phyloP scores from a whole-genome alignment of 1,140 invertebrate species.

The Octopus sinensis region DNA sequence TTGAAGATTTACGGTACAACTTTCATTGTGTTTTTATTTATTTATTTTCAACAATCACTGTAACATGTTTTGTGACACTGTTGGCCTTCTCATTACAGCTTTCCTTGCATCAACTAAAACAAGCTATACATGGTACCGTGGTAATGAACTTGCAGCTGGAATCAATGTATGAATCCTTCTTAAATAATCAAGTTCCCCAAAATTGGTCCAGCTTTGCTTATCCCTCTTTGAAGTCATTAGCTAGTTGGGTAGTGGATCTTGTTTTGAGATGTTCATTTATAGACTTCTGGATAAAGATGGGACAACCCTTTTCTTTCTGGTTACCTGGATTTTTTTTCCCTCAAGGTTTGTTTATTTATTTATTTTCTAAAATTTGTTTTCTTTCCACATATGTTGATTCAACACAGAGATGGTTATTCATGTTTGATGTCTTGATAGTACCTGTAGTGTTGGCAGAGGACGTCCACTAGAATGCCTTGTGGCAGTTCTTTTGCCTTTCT shows the following conservation, averaged over 20 bases:
- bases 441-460: too few species aligned
- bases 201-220: slow-evolving; percentile 53
- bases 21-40: too few species aligned
- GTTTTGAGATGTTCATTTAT: slow-evolving; percentile 72
- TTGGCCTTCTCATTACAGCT: slow-evolving; percentile 53
- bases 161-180: slow-evolving; percentile 72
- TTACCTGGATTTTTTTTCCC: slow-evolving; percentile 85
- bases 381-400: too few species aligned
- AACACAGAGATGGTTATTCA: too few species aligned
- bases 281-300: slow-evolving; percentile 42
- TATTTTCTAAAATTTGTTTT: too few species aligned
- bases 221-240: slow-evolving; percentile 50
- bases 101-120: slow-evolving; percentile 70
- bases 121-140: slow-evolving; percentile 77
- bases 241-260: slow-evolving; percentile 58
- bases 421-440: too few species aligned
- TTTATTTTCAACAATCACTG: too few species aligned
- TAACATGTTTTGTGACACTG: too few species aligned
- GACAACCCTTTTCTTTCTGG: slow-evolving; percentile 64
- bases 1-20: too few species aligned
- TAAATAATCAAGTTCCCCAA: slow-evolving; percentile 68
- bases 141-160: slow-evolving; percentile 84
- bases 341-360: slow-evolving; percentile 62
- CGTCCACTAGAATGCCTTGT: too few species aligned
- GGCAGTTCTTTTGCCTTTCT: too few species aligned